Percentiles rank a stretch among this genome's conserved stretches.
Evolutionary conservation across 2,888 invertebrate genomes (phyloP).

Genomic region (Mythimna pallens): DNA sequence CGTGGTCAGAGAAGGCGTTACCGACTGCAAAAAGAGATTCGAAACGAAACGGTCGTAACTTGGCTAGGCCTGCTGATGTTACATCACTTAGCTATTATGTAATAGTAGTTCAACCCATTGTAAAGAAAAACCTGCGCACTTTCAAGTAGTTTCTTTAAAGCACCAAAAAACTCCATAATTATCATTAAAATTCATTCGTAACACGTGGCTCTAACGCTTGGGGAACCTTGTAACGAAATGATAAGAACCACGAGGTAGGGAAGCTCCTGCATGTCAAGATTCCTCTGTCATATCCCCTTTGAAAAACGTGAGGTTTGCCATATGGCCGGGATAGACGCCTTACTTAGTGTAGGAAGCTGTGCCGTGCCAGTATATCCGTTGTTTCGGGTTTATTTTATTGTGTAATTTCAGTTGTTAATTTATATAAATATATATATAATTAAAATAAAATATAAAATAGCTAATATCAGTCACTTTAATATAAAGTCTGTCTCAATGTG

Average conservation of each 20-base stretch:
- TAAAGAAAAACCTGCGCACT: background rate
- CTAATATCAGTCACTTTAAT: too few relatives aligned
- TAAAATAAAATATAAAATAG: too few relatives aligned
- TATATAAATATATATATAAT: too few relatives aligned
- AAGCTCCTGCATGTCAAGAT: slow-evolving; percentile 47
- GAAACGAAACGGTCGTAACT: too few relatives aligned
- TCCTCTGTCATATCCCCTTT: slow-evolving; percentile 23
- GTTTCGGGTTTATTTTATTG: slow-evolving; percentile 17
- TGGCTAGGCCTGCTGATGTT: background rate
- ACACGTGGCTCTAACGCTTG: slow-evolving; percentile 51
- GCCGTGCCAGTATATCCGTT: slow-evolving; percentile 35
- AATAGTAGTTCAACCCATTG: background rate
- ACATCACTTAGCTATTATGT: background rate
- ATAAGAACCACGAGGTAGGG: slow-evolving; percentile 36
- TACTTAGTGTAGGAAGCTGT: slow-evolving; percentile 41
- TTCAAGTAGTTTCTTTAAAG: slow-evolving; percentile 3
- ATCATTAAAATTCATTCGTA: slow-evolving; percentile 34
- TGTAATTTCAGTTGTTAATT: too few relatives aligned
- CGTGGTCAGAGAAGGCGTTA: too few relatives aligned
- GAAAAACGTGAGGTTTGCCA: slow-evolving; percentile 51
- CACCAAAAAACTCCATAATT: slow-evolving; percentile 7
- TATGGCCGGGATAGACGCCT: slow-evolving; percentile 33
- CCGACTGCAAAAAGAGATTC: too few relatives aligned
- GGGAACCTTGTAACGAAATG: slow-evolving; percentile 16
- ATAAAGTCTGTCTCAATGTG: too few relatives aligned